Base-by-base conservation (phyloP, 2,113 vertebrate genomes). In the Scophthalmus maximus region DNA sequence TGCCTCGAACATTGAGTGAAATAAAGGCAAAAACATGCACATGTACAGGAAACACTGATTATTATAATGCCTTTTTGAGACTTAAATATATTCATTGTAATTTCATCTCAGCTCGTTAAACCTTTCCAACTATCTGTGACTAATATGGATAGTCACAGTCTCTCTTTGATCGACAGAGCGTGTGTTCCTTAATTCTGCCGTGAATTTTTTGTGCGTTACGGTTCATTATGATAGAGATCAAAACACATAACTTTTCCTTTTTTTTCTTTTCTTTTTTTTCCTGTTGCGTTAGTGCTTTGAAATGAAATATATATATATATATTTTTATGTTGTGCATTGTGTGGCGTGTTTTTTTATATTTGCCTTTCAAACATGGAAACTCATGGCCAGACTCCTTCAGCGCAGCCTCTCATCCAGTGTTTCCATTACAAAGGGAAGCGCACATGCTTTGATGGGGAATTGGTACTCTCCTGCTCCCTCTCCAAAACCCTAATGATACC, bases 401-500 rank as follows among this genome's bases (percentile, higher is more conserved):
- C 20, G 25, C 74, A 17, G 67, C 69, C 42, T 79, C 73, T 89
- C 68, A 79, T 74, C 46, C 30, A 11, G 27, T 51, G 83, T 74
- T 68, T 76, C 69, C 63, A 78, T 81, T 78, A 85, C 82, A 85
- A 90, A 88, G 82, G 72, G 49, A 50, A 76, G 58, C 29, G 8
- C 29, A 4, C 55, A 58, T 25, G 82, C 90, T 91, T 88, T 90
- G 88, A 90, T 87, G 78, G 66, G 47, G 70, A 59, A 30, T 59
- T 59, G 56, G 5, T 38, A 12, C 76, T 73, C 36, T 49, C 23
- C 18, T 36, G 30, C 77, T 76, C 58, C 59, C 79, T 65, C 83
- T 76, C 81, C 70, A 62, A 65, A 80, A 80, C 61, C 73, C 44
- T 88, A 84, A 90, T 91, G 81, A 89, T 82, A 81, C 82, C 81